Conservation (phyloP, 1,140 invertebrate genomes). For the honey bee (Apis mellifera) region Amel_HAv3.1 CM009941.2:10070501-10071000, state of each 20-base stretch:
- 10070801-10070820: not conserved
- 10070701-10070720: not conserved
- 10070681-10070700: not conserved
- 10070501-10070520: constrained; percentile 71
- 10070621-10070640: not conserved
- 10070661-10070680: not conserved
- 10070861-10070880: not conserved
- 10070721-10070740: not conserved
- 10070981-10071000: not conserved
- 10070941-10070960: not conserved
- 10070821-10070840: constrained; percentile 1
- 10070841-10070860: not conserved
- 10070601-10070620: constrained; percentile 5
- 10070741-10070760: not conserved
- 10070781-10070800: not conserved
- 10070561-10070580: constrained; percentile 52
- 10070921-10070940: not conserved
- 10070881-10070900: not conserved
- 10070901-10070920: not conserved
- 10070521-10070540: constrained; percentile 67
- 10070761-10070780: not conserved
- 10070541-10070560: constrained; percentile 55
- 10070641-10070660: not conserved
- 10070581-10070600: constrained; percentile 3
- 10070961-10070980: not conserved